Evolutionary conservation across 2,113 vertebrate genomes (phyloP), one percentile per base, ranked within the genome.

Genomic region (Coturnix japonica): DNA sequence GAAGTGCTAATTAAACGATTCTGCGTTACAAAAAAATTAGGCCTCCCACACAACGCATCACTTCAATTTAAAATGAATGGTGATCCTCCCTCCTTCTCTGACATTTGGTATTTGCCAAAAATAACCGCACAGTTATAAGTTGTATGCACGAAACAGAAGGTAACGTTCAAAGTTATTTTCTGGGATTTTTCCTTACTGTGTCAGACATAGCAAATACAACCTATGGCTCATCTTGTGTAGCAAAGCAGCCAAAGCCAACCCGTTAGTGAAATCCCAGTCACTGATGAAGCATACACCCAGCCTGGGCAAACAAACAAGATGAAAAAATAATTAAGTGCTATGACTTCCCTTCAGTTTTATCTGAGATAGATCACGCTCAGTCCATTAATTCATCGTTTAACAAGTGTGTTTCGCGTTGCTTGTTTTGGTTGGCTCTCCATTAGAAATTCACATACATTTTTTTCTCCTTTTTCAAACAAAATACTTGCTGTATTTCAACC

Each of bases 111-210:
- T 69, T 67, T 91, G 85, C 91, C 88, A 95, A 95, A 95, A 95
- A 91, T 94, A 96, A 86, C 93, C 83, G 69, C 88, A 91, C 91
- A 86, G 94, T 95, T 93, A 61, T 31, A 94, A 95, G 82, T 78
- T 96, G 75, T 64, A 39, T 75, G 85, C 83, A 57, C 74, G 92
- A 95, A 93, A 90, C 93, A 95, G 90, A 95, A 94, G 94, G 93
- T 94, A 95, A 95, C 90, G 90, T 96, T 96, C 90, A 84, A 11
- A 89, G 76, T 83, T 94, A 85, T 91, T 94, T 94, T 93, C 83
- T 60, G 70, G 60, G 56, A 41, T 78, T 95, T 83, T 57, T 44
- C 81, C 80, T 78, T 82, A 57, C 75, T 53, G 39, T 13, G 7
- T 71, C 83, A 89, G 70, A 88, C 47, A 18, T 33, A 93, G 47